phyloP scores from a whole-genome alignment of 1,140 invertebrate species.

The Achatina immaculata region DNA sequence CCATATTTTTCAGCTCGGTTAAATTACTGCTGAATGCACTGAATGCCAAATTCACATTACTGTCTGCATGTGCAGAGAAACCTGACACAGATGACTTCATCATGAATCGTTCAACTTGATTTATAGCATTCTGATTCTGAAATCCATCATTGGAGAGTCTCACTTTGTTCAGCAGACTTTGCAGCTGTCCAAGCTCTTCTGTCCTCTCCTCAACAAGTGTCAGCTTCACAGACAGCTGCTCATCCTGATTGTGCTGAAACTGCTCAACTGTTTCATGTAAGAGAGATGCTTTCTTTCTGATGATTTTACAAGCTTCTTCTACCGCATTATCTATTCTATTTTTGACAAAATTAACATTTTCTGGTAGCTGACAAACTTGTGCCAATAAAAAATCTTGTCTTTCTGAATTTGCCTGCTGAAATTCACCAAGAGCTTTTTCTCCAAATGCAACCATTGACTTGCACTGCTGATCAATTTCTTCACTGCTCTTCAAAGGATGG shows the following conservation, averaged over 20 bases:
- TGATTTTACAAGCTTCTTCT: slow-evolving; percentile 26
- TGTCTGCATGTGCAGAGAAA: not conserved
- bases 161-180: slow-evolving; percentile 12
- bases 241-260: slow-evolving; percentile 20
- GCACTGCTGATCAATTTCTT: slow-evolving; percentile 24
- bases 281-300: not conserved
- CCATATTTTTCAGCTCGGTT: slow-evolving; percentile 19
- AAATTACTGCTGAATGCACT: not conserved
- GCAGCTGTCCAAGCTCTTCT: slow-evolving; percentile 2
- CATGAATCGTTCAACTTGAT: slow-evolving; percentile 16
- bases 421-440: slow-evolving; percentile 25
- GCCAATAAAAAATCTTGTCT: not conserved
- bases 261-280: not conserved
- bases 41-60: slow-evolving; percentile 13
- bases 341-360: slow-evolving; percentile 16
- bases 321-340: slow-evolving; percentile 12
- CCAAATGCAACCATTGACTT: slow-evolving; percentile 25
- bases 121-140: slow-evolving; percentile 29
- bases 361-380: slow-evolving; percentile 22
- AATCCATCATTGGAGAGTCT: slow-evolving; percentile 31
- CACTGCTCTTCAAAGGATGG: not conserved
- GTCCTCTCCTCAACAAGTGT: not conserved
- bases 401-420: slow-evolving; percentile 16
- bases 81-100: not conserved
- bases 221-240: slow-evolving; percentile 2